phyloP scores from a whole-genome alignment of 2,888 invertebrate species.

The Crepidodera aurea region DNA sequence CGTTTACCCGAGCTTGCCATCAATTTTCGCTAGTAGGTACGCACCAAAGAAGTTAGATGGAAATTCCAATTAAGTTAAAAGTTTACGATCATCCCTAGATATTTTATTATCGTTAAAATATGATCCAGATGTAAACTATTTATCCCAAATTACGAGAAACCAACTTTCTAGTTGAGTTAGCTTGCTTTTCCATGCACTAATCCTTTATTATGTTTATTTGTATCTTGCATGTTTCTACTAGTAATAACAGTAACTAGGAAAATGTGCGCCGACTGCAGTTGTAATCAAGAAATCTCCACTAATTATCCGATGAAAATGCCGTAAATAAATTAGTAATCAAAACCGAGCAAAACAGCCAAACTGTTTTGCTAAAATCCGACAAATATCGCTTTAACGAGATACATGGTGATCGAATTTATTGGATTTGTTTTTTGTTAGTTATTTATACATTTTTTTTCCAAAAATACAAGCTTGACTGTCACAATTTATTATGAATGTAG shows the following conservation, averaged over 20 bases:
- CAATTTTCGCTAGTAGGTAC: no score
- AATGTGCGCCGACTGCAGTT: slow-evolving; percentile 2
- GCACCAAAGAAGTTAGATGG: no score
- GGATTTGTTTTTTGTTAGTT: no score
- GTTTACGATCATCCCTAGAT: no score
- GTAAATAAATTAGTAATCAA: slow-evolving; percentile 14
- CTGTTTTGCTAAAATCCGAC: not conserved
- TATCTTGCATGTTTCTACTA: slow-evolving; percentile 7
- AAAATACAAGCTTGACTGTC: no score
- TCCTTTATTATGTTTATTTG: slow-evolving; percentile 5
- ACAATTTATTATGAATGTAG: no score
- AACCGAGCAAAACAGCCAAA: not conserved
- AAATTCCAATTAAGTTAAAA: no score
- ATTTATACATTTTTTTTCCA: no score
- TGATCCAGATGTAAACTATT: not conserved
- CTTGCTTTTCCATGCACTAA: not conserved
- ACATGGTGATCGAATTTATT: no score
- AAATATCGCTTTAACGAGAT: not conserved
- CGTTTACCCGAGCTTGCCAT: no score
- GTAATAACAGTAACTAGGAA: slow-evolving; percentile 2
- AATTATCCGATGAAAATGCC: slow-evolving; percentile 4
- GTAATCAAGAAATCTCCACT: slow-evolving; percentile 10
- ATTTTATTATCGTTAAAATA: no score
- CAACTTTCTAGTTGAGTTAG: not conserved
- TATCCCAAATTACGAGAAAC: not conserved